phyloP scores from a whole-genome alignment of 1,140 invertebrate species.

The Lepidotrigona ventralis region DNA sequence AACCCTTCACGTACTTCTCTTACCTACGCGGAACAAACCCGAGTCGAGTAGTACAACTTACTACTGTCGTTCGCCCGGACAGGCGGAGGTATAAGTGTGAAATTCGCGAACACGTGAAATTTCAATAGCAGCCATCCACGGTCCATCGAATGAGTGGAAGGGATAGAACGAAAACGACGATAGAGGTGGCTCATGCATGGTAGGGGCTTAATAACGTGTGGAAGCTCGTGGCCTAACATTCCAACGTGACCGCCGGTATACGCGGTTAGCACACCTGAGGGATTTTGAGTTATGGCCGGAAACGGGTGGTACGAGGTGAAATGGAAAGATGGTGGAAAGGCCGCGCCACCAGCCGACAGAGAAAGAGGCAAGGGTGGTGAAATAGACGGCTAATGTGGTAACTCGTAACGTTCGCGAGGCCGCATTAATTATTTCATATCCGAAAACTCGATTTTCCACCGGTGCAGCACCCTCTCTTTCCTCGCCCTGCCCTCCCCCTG shows the following conservation, averaged over 20 bases:
- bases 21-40: background rate
- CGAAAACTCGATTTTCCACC: slow-evolving; percentile 55
- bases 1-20: background rate
- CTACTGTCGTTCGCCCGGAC: background rate
- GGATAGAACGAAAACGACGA: background rate
- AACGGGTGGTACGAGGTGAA: slow-evolving; percentile 49
- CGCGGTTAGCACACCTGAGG: slow-evolving; percentile 66
- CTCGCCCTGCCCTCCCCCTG: background rate
- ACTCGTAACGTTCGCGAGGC: slow-evolving; percentile 51
- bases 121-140: background rate
- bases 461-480: background rate
- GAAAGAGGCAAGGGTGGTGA: background rate
- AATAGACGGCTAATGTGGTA: slow-evolving; percentile 46
- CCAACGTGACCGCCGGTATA: slow-evolving; percentile 64
- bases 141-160: background rate
- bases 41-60: background rate
- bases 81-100: background rate
- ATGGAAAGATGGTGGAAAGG: slow-evolving; percentile 4
- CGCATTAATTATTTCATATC: slow-evolving; percentile 62
- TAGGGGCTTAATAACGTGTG: slow-evolving; percentile 48
- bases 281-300: slow-evolving; percentile 64
- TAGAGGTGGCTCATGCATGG: background rate
- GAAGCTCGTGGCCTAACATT: slow-evolving; percentile 60
- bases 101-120: slow-evolving; percentile 17
- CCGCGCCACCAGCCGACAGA: background rate